A percentile compares a stretch with the other conserved stretches of the same genome.
Conservation (phyloP, 2,797 vertebrate genomes). For the Acrossocheilus fasciatus region DNA sequence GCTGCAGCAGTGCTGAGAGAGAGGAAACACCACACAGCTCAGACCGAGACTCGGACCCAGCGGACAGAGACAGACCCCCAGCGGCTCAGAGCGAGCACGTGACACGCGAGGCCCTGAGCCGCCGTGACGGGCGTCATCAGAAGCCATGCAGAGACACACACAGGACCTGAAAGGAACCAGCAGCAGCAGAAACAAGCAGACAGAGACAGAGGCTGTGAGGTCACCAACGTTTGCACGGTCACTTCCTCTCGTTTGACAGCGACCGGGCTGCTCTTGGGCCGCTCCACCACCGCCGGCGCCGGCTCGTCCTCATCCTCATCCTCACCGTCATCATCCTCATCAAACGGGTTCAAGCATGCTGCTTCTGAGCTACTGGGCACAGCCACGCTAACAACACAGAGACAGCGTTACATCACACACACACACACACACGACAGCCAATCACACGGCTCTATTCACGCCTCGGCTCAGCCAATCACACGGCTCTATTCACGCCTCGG, state of each 20-base stretch:
- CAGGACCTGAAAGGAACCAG: constrained; percentile 32
- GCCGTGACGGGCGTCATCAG: constrained; percentile 10
- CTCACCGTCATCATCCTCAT: constrained; percentile 90
- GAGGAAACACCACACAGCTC: constrained; percentile 41
- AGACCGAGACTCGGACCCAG: neutral
- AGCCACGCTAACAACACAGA: constrained; percentile 89
- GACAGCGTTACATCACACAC: constrained; percentile 78
- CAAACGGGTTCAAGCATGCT: constrained; percentile 93
- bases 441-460: too few relatives aligned
- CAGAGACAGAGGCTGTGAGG: constrained; percentile 66
- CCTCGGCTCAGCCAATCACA: too few relatives aligned
- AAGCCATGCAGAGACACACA: constrained; percentile 73
- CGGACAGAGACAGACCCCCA: neutral
- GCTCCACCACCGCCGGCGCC: constrained; percentile 66
- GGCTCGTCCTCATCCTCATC: constrained; percentile 78
- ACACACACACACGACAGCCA: constrained; percentile 4
- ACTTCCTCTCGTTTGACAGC: constrained; percentile 93
- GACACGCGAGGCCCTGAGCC: too few relatives aligned
- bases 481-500: too few relatives aligned
- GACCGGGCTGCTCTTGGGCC: constrained; percentile 86
- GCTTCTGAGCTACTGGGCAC: constrained; percentile 86
- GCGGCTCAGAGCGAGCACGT: too few relatives aligned
- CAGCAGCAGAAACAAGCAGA: constrained; percentile 33
- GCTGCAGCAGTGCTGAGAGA: constrained; percentile 84
- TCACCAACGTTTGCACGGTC: constrained; percentile 98